Percentiles rank a stretch among this genome's conserved stretches.
Evolutionary conservation across 2,113 vertebrate species (phyloP).

Genomic region (Dipodomys merriami): DNA sequence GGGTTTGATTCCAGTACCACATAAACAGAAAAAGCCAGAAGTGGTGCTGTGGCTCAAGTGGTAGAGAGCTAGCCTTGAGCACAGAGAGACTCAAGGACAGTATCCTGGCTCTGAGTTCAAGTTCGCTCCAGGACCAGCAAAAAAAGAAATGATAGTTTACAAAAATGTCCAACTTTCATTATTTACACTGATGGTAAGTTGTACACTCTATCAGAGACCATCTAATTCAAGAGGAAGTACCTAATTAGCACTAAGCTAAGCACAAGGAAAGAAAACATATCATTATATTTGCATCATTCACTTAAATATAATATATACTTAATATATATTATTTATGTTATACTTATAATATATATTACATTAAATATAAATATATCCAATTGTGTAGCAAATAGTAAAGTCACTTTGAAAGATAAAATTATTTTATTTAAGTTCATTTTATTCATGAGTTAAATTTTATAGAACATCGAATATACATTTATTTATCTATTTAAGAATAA

Average conservation of each 20-base stretch:
- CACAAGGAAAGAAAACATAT: neutral
- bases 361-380: neutral
- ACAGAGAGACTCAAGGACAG: too few species aligned
- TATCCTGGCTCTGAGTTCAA: too few species aligned
- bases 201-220: neutral
- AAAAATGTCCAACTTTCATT: neutral
- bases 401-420: neutral
- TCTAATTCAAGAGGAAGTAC: neutral
- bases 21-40: too few species aligned
- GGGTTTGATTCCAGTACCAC: too few species aligned
- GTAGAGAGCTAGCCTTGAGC: too few species aligned
- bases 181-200: neutral
- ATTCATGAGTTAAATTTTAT: neutral
- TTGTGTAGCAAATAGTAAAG: neutral
- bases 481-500: neutral
- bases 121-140: too few species aligned
- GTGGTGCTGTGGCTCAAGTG: too few species aligned
- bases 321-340: too few species aligned
- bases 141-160: neutral
- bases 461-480: neutral
- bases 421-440: constrained; percentile 6
- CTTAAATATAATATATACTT: neutral
- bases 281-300: neutral
- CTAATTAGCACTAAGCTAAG: neutral
- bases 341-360: too few species aligned